Conservation (phyloP, 2,797 vertebrate genomes). For the Etheostoma nigrum region DNA sequence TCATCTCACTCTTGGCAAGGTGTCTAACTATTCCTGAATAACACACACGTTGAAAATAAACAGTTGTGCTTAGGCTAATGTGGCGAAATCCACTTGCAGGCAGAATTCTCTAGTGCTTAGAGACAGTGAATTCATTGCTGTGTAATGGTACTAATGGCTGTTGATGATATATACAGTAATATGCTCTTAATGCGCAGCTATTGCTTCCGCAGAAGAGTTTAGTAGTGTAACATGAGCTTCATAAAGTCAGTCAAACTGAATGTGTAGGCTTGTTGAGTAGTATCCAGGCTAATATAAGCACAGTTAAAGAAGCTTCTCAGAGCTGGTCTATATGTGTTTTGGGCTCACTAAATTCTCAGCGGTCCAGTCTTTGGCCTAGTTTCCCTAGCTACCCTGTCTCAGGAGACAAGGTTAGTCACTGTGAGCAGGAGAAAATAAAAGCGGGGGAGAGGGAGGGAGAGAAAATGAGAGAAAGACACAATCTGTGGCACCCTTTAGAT, state of each 20-base stretch:
- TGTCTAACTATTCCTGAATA: background rate
- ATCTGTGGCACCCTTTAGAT: slow-evolving; percentile 63
- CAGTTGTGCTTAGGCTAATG: background rate
- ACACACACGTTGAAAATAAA: slow-evolving; percentile 1
- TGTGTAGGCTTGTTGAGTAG: slow-evolving; percentile 2
- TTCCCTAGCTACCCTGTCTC: slow-evolving; percentile 71
- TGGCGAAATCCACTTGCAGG: background rate
- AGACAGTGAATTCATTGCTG: background rate
- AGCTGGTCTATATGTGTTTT: slow-evolving; percentile 41
- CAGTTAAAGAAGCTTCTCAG: slow-evolving; percentile 46
- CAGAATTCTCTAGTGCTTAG: background rate
- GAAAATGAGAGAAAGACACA: slow-evolving; percentile 54
- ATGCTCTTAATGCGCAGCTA: slow-evolving; percentile 3
- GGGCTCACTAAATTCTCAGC: slow-evolving; percentile 39
- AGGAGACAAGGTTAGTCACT: slow-evolving; percentile 66
- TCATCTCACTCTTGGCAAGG: background rate
- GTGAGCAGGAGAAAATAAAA: slow-evolving; percentile 67
- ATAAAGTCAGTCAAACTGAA: background rate
- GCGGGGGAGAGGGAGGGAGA: slow-evolving; percentile 34
- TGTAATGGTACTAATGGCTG: background rate
- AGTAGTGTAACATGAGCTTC: slow-evolving; percentile 22
- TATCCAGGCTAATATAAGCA: slow-evolving; percentile 1
- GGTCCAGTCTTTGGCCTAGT: slow-evolving; percentile 71
- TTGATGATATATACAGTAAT: background rate
- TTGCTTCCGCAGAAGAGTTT: slow-evolving; percentile 8